A percentile compares a stretch with the other conserved stretches of the same genome.
phyloP scores from a whole-genome alignment of 2,797 vertebrate species.

The Malacoraja senta region DNA sequence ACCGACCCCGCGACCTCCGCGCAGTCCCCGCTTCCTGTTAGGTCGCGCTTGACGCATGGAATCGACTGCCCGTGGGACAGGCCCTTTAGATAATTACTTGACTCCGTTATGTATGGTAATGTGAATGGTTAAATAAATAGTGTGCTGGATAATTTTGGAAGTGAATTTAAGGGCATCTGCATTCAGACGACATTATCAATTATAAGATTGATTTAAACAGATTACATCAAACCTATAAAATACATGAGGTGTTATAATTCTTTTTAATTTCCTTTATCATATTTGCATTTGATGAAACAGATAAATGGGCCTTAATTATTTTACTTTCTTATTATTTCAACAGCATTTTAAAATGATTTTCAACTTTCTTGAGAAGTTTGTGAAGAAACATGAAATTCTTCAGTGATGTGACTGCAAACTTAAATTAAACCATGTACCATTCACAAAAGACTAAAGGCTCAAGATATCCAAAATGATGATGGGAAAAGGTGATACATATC shows the following conservation, averaged over 20 bases:
- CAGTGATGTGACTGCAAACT: not conserved
- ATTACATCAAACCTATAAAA: not conserved
- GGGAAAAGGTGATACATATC: not conserved
- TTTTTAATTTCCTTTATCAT: not conserved
- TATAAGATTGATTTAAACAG: not conserved
- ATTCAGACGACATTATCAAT: conserved; percentile 13
- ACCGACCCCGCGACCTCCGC: too few species aligned
- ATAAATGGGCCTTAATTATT: not conserved
- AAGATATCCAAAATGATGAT: not conserved
- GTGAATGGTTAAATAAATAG: not conserved
- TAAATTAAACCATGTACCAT: not conserved
- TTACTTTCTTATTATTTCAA: not conserved
- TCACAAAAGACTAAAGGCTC: not conserved
- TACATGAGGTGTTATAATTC: not conserved
- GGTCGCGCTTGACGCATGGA: too few species aligned
- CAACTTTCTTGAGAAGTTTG: not conserved
- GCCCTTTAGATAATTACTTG: not conserved
- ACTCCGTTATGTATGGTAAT: not conserved
- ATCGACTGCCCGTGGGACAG: too few species aligned
- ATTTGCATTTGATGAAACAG: not conserved
- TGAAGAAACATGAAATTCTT: not conserved
- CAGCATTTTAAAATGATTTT: not conserved
- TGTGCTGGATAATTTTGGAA: not conserved
- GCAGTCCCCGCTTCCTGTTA: too few species aligned
- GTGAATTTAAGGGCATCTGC: not conserved